phyloP scores from a whole-genome alignment of 2,888 invertebrate genomes.

The Andrena dorsata region DNA sequence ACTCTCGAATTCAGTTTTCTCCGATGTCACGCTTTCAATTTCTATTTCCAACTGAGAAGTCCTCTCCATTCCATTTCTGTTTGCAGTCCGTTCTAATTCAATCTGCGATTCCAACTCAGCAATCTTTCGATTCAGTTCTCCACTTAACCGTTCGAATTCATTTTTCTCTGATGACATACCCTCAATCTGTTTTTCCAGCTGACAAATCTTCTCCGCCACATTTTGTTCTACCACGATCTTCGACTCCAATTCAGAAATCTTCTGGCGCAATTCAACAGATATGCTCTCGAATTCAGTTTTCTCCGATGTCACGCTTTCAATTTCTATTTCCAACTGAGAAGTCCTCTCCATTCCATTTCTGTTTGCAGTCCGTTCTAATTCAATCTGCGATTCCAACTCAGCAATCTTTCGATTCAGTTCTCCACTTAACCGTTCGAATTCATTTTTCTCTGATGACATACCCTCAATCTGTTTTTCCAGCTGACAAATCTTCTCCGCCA shows the following conservation, averaged over 20 bases:
- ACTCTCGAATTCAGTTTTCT: conserved; percentile 50
- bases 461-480: not conserved
- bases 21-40: conserved; percentile 41
- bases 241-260: not conserved
- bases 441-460: too few relatives aligned
- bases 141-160: not conserved
- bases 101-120: conserved; percentile 3
- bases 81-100: not conserved
- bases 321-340: too few relatives aligned
- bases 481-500: not conserved
- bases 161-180: conserved; percentile 13
- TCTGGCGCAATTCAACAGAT: too few relatives aligned
- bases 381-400: too few relatives aligned
- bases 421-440: too few relatives aligned
- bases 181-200: not conserved
- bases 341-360: not conserved
- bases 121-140: conserved; percentile 2
- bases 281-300: too few relatives aligned
- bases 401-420: too few relatives aligned
- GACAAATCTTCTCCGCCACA: not conserved
- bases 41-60: conserved; percentile 32
- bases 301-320: not conserved
- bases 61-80: conserved; percentile 7
- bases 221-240: not conserved
- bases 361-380: too few relatives aligned